phyloP scores from a whole-genome alignment of 2,888 invertebrate genomes.

The Ophioninae sp. region DNA sequence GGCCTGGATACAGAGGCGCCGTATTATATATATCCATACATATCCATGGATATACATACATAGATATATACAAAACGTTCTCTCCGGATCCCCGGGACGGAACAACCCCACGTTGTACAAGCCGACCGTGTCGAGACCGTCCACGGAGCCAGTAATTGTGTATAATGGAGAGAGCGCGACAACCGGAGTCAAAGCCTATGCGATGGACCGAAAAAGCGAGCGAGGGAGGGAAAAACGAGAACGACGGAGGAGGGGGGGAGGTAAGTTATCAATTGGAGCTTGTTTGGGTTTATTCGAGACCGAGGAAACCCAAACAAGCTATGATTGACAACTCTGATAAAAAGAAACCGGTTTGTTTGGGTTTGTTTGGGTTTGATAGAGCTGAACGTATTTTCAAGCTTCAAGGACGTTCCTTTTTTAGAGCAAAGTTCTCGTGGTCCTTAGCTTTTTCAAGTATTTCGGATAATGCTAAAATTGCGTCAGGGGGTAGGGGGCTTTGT shows the following conservation, averaged over 20 bases:
- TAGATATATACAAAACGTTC: constrained; percentile 1
- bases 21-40: not conserved
- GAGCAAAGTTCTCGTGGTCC: too few relatives aligned
- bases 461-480: too few relatives aligned
- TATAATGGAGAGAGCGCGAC: constrained; percentile 50
- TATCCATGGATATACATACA: not conserved
- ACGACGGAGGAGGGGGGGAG: constrained; percentile 54
- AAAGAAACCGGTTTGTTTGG: too few relatives aligned
- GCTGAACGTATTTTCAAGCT: too few relatives aligned
- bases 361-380: too few relatives aligned
- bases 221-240: constrained; percentile 48
- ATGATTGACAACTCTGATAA: too few relatives aligned
- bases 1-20: constrained; percentile 48
- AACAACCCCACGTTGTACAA: constrained; percentile 41
- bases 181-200: constrained; percentile 12
- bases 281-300: too few relatives aligned
- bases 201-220: constrained; percentile 1
- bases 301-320: too few relatives aligned
- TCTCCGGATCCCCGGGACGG: constrained; percentile 27
- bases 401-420: too few relatives aligned
- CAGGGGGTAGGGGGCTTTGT: constrained; percentile 14
- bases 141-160: constrained; percentile 48
- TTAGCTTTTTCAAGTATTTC: too few relatives aligned
- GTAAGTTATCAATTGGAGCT: too few relatives aligned
- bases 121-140: constrained; percentile 27